Percentiles rank a stretch among this genome's conserved stretches.
Conservation (phyloP, 1,140 invertebrate genomes). For the Hermetia illucens region DNA sequence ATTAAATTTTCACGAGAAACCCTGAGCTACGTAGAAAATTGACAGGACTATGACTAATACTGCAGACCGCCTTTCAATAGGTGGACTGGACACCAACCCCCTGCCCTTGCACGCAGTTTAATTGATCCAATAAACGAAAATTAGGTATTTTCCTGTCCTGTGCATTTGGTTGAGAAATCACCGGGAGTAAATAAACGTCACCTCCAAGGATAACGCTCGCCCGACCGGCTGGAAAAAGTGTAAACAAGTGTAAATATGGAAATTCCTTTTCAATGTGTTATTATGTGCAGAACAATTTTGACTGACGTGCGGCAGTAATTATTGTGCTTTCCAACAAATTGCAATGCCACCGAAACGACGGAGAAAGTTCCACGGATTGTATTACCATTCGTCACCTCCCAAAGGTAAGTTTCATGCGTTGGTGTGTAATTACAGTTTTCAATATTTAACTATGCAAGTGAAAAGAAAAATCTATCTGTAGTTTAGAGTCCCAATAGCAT, state of each 20-base stretch:
- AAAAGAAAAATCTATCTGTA: background rate
- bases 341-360: slow-evolving; percentile 26
- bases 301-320: too few relatives aligned
- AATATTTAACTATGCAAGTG: background rate
- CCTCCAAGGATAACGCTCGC: background rate
- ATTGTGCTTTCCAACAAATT: background rate
- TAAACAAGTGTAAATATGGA: background rate
- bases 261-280: background rate
- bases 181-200: too few relatives aligned
- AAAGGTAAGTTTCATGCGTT: slow-evolving; percentile 30
- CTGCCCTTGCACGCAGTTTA: too few relatives aligned
- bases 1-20: slow-evolving; percentile 1
- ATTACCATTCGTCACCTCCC: slow-evolving; percentile 39
- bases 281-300: background rate
- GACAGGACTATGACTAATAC: too few relatives aligned
- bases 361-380: slow-evolving; percentile 33
- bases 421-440: background rate
- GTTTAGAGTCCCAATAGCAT: background rate
- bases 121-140: too few relatives aligned
- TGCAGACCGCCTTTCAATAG: background rate
- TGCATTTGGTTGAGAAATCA: too few relatives aligned
- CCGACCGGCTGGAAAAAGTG: background rate
- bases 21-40: too few relatives aligned
- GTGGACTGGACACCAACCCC: background rate
- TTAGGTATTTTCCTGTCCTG: background rate